Conservation (phyloP, 92 coral and sea anemone genomes). For the Micromussa lordhowensis region DNA sequence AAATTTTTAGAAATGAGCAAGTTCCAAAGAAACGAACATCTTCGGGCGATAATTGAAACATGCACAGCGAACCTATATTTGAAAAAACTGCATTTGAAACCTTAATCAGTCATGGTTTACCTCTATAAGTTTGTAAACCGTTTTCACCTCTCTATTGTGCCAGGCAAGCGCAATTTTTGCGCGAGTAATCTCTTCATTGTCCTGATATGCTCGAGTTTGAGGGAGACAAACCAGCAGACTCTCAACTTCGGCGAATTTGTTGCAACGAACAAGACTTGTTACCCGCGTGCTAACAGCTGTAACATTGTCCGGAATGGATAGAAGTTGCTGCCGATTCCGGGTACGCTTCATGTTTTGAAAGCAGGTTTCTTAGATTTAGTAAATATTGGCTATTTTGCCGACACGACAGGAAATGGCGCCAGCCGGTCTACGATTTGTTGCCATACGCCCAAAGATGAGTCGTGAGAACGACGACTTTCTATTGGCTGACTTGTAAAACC, state of each 20-base stretch:
- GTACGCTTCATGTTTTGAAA: not conserved
- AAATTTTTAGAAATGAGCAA: constrained; percentile 11
- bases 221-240: constrained; percentile 43
- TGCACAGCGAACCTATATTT: not conserved
- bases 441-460: not conserved
- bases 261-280: constrained; percentile 22
- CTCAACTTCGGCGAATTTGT: constrained; percentile 34
- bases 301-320: not conserved
- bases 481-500: not conserved
- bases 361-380: not conserved
- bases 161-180: constrained; percentile 57
- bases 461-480: not conserved
- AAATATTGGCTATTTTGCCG: not conserved
- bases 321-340: not conserved
- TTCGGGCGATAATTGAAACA: not conserved
- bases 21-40: constrained; percentile 27
- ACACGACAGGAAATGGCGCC: not conserved
- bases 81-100: not conserved
- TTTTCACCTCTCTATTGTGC: constrained; percentile 33
- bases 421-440: not conserved
- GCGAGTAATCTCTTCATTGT: constrained; percentile 46
- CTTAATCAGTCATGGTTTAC: constrained; percentile 4
- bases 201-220: constrained; percentile 14
- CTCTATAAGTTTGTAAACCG: constrained; percentile 50
- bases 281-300: not conserved